These are phyloP conservation scores for Carapus acus DNA, from an alignment of 2,797 vertebrate genomes.

Conservation along the genomic window DNA sequence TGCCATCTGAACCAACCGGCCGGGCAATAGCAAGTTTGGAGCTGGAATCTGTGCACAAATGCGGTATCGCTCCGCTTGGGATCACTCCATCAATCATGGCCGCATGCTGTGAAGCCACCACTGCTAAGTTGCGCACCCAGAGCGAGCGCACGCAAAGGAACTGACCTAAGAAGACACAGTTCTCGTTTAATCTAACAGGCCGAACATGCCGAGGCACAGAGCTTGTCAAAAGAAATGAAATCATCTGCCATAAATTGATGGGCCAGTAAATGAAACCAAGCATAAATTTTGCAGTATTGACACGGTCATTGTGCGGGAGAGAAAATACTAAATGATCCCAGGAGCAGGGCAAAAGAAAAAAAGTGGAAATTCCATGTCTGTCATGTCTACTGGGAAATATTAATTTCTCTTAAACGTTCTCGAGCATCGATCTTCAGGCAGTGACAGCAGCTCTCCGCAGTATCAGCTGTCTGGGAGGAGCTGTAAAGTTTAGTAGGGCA, in stretches of 20 bases:
- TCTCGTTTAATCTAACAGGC: slow-evolving; percentile 28
- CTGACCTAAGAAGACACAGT: slow-evolving; percentile 26
- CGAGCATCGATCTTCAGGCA: slow-evolving; percentile 17
- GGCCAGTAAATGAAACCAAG: slow-evolving; percentile 4
- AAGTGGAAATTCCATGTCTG: not conserved
- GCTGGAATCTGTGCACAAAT: slow-evolving; percentile 45
- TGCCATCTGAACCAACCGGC: slow-evolving; percentile 62
- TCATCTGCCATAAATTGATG: slow-evolving; percentile 4
- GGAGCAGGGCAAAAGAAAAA: slow-evolving; percentile 15
- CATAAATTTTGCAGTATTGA: slow-evolving; percentile 19
- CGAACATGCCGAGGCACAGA: slow-evolving; percentile 11
- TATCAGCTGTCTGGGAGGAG: slow-evolving; percentile 6
- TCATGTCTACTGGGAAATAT: slow-evolving; percentile 7
- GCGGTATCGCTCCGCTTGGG: slow-evolving; percentile 30
- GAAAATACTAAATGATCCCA: slow-evolving; percentile 12
- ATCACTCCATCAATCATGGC: slow-evolving; percentile 54
- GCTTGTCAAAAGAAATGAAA: slow-evolving; percentile 9
- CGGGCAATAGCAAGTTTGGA: slow-evolving; percentile 42
- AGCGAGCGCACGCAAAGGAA: slow-evolving; percentile 8
- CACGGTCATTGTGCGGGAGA: slow-evolving; percentile 16
- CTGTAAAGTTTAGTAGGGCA: slow-evolving; percentile 8
- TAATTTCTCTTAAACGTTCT: slow-evolving; percentile 9
- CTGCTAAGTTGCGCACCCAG: slow-evolving; percentile 31
- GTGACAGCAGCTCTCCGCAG: not conserved
- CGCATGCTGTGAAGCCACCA: slow-evolving; percentile 27